Evolutionary conservation across 2,888 invertebrate species (phyloP).

Genomic region (Ypsolopha scabrella): DNA sequence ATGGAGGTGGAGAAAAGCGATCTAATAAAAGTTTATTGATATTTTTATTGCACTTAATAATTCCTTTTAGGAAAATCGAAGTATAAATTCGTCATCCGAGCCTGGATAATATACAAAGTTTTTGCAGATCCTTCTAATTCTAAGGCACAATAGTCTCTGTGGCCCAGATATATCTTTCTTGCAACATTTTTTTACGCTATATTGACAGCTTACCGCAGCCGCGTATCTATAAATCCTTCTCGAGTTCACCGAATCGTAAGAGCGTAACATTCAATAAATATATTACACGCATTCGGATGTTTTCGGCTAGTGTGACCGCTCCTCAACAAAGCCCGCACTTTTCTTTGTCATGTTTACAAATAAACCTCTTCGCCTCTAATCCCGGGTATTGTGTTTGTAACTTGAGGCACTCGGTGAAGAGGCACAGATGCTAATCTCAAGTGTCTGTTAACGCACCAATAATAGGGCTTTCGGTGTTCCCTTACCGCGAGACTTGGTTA

Average conservation of each 20-base stretch:
- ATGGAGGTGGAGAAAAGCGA: no score
- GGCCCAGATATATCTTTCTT: background rate
- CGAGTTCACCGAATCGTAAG: slow-evolving; percentile 56
- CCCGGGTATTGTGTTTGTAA: slow-evolving; percentile 57
- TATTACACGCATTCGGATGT: slow-evolving; percentile 39
- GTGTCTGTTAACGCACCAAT: slow-evolving; percentile 65
- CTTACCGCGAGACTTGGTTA: slow-evolving; percentile 44
- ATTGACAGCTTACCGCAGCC: background rate
- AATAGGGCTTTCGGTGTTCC: slow-evolving; percentile 53
- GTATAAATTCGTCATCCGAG: no score
- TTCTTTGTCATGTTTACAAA: slow-evolving; percentile 67
- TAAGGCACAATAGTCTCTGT: background rate
- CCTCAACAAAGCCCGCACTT: slow-evolving; percentile 36
- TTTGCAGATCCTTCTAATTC: no score
- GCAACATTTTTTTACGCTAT: background rate
- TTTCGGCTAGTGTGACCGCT: slow-evolving; percentile 44
- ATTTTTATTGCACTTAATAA: background rate
- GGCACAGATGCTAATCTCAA: slow-evolving; percentile 69
- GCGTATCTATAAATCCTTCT: slow-evolving; percentile 33
- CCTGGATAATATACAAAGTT: no score
- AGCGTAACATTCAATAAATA: slow-evolving; percentile 52
- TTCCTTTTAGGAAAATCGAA: no score
- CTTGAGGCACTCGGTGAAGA: slow-evolving; percentile 50
- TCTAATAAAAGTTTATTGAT: no score
- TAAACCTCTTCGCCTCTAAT: slow-evolving; percentile 64